Evolutionary conservation across 2,888 invertebrate species (phyloP).

Genomic region (Hipparchia sbordonii): DNA sequence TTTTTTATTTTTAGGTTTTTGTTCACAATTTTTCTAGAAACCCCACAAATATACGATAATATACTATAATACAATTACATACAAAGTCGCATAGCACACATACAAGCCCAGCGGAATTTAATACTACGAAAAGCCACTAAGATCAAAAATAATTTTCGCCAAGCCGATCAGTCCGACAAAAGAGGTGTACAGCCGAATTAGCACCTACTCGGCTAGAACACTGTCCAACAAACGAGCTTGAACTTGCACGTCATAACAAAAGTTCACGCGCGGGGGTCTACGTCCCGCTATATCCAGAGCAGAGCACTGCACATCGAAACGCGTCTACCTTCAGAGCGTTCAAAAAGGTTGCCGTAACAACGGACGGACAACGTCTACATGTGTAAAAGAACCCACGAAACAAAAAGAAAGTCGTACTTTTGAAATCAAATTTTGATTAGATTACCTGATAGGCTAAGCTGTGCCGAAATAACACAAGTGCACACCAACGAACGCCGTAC

Average conservation of each 20-base stretch:
- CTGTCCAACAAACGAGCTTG: too few relatives aligned
- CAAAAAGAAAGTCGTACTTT: neutral
- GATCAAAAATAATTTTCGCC: neutral
- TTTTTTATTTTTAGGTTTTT: too few relatives aligned
- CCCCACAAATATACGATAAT: neutral
- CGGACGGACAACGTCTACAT: too few relatives aligned
- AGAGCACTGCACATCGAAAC: too few relatives aligned
- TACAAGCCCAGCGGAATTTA: neutral
- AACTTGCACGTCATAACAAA: too few relatives aligned
- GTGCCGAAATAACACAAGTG: conserved; percentile 26
- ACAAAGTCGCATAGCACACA: conserved; percentile 1
- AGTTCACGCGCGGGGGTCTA: too few relatives aligned
- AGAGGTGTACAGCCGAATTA: too few relatives aligned
- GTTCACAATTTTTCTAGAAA: neutral
- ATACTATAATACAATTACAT: neutral
- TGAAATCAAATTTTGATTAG: neutral
- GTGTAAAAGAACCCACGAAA: too few relatives aligned
- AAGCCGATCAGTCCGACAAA: neutral
- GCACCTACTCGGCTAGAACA: too few relatives aligned
- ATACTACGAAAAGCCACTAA: neutral
- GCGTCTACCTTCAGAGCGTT: too few relatives aligned
- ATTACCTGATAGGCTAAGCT: conserved; percentile 9
- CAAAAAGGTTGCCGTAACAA: too few relatives aligned
- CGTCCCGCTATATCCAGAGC: too few relatives aligned
- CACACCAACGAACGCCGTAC: conserved; percentile 24